Evolutionary conservation across 1,140 invertebrate genomes (phyloP).

Genomic region (Drosophila mauritiana): DNA sequence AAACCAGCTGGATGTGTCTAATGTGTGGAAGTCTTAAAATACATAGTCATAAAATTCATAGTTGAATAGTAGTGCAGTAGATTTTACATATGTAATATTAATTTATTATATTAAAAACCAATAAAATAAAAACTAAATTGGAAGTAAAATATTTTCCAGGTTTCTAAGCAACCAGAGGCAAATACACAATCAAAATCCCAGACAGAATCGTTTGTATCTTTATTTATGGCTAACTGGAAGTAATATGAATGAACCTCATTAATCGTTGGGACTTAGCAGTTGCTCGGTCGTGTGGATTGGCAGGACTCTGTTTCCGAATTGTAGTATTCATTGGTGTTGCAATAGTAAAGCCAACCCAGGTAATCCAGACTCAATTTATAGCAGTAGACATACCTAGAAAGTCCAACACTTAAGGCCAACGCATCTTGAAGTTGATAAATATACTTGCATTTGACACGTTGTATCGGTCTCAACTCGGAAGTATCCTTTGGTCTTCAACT

Average conservation of each 20-base stretch:
- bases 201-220: neutral
- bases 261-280: conserved; percentile 24
- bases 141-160: neutral
- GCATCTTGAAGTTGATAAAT: neutral
- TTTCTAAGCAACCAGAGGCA: neutral
- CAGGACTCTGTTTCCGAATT: conserved; percentile 50
- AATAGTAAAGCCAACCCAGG: conserved; percentile 60
- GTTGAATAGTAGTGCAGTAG: neutral
- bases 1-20: conserved; percentile 9
- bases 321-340: conserved; percentile 46
- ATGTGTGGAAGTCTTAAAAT: neutral
- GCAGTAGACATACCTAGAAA: conserved; percentile 60
- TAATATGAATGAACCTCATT: neutral
- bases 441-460: conserved; percentile 58
- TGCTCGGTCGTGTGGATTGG: conserved; percentile 33
- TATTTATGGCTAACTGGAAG: neutral
- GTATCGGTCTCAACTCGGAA: conserved; percentile 47
- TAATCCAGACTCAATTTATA: conserved; percentile 56
- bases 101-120: neutral
- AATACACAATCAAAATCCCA: too few species aligned
- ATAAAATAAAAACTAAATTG: neutral
- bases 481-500: conserved; percentile 37
- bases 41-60: neutral
- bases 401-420: neutral
- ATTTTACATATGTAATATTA: neutral